These are phyloP conservation scores for Eonycteris spelaea DNA, from an alignment of 2,113 vertebrate genomes.

Conservation along the genomic window DNA sequence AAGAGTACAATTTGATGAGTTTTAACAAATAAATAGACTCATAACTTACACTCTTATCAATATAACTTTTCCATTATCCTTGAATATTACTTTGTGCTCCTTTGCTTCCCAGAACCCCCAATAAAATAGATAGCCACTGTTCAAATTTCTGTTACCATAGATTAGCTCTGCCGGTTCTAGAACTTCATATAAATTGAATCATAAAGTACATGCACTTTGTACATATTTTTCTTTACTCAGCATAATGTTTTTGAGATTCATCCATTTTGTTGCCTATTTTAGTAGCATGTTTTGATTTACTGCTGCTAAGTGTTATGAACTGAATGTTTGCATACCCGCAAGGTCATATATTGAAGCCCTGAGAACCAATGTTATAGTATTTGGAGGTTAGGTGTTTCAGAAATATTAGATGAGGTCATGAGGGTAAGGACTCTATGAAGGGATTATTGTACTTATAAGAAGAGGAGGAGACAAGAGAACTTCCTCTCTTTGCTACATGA, in stretches of 20 bases:
- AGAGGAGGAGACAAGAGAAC: not conserved
- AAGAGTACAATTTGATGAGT: not conserved
- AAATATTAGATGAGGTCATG: not conserved
- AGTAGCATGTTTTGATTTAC: not conserved
- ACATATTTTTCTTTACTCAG: not conserved
- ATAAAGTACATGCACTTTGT: not conserved
- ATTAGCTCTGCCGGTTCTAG: not conserved
- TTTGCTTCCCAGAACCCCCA: not conserved
- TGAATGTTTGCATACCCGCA: not conserved
- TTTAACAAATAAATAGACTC: not conserved
- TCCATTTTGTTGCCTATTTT: not conserved
- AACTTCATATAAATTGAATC: not conserved
- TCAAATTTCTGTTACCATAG: not conserved
- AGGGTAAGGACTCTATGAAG: accelerated
- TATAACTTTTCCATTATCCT: not conserved
- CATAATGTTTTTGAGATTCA: not conserved
- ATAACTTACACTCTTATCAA: not conserved
- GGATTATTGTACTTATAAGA: not conserved
- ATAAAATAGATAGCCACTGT: not conserved
- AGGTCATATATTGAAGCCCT: not conserved
- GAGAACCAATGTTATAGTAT: not conserved
- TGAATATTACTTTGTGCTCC: not conserved
- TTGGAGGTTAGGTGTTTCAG: not conserved
- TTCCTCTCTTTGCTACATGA: not conserved
- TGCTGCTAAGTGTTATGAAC: not conserved